These are phyloP conservation scores for Dendronephthya gigantea DNA, from an alignment of 64 coral and sea anemone species.

Conservation along the genomic window DNA sequence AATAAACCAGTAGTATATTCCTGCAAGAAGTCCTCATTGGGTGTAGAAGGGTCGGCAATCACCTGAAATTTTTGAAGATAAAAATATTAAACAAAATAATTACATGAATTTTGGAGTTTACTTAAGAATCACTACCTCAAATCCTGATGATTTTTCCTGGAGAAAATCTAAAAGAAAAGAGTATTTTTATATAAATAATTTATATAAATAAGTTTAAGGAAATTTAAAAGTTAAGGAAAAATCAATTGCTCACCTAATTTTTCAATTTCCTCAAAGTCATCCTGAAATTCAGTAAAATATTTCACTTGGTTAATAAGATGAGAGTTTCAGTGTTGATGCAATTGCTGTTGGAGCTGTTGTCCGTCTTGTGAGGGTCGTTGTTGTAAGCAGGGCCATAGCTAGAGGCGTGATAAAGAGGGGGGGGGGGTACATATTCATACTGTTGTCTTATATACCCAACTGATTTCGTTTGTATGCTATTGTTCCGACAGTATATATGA, in stretches of 20 bases:
- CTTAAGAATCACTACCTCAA: not conserved
- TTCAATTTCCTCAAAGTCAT: not conserved
- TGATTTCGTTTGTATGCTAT: no score
- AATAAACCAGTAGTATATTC: constrained; percentile 39
- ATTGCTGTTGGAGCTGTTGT: no score
- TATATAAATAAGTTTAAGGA: not conserved
- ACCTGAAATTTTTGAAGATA: constrained; percentile 50
- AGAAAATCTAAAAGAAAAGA: not conserved
- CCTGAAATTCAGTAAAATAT: not conserved
- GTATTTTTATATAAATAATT: not conserved
- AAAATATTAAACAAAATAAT: not conserved
- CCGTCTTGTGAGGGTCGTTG: no score
- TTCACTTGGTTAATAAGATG: not conserved
- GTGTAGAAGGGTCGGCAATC: constrained; percentile 10
- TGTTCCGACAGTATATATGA: no score
- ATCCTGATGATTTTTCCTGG: not conserved
- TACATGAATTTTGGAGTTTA: not conserved
- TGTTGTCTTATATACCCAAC: no score
- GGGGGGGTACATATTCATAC: no score
- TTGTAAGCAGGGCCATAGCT: no score
- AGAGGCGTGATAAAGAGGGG: no score
- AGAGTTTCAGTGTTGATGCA: not conserved
- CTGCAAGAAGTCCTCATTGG: not conserved
- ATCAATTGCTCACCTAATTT: not conserved
- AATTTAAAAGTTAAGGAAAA: not conserved